Percentiles rank a stretch among this genome's conserved stretches.
phyloP scores from a whole-genome alignment of 2,113 vertebrate genomes.

The Protomyctophum bolini region DNA sequence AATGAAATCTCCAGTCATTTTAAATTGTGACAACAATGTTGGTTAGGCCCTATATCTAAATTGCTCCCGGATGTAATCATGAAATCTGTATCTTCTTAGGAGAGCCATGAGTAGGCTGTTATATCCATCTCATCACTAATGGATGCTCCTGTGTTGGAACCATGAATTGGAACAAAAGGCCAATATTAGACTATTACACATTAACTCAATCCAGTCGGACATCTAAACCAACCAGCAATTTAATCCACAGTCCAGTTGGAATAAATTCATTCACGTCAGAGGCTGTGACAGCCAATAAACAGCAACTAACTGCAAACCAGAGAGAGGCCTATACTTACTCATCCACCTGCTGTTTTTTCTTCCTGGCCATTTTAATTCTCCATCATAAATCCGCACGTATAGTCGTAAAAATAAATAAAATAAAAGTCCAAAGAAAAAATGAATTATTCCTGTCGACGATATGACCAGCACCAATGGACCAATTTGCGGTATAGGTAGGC shows the following conservation, averaged over 20 bases:
- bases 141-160: slow-evolving; percentile 36
- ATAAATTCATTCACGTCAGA: not conserved
- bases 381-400: slow-evolving; percentile 63
- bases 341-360: slow-evolving; percentile 73
- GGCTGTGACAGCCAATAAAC: not conserved
- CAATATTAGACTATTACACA: slow-evolving; percentile 32
- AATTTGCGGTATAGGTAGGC: slow-evolving; percentile 30
- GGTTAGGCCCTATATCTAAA: slow-evolving; percentile 1
- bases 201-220: slow-evolving; percentile 5
- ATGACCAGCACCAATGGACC: slow-evolving; percentile 6
- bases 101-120: slow-evolving; percentile 24
- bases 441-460: slow-evolving; percentile 8
- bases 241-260: not conserved
- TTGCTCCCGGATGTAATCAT: slow-evolving; percentile 15
- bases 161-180: slow-evolving; percentile 25
- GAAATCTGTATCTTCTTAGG: slow-evolving; percentile 60
- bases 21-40: too few species aligned
- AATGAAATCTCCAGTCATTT: too few species aligned
- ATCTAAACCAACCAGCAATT: not conserved
- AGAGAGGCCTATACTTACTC: slow-evolving; percentile 64
- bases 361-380: slow-evolving; percentile 73
- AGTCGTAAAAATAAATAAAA: slow-evolving; percentile 38
- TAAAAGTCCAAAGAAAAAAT: not conserved
- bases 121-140: slow-evolving; percentile 61
- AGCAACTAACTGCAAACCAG: not conserved